Base-by-base conservation (phyloP, 2,797 vertebrate species). In the Lagodon rhomboides region DNA sequence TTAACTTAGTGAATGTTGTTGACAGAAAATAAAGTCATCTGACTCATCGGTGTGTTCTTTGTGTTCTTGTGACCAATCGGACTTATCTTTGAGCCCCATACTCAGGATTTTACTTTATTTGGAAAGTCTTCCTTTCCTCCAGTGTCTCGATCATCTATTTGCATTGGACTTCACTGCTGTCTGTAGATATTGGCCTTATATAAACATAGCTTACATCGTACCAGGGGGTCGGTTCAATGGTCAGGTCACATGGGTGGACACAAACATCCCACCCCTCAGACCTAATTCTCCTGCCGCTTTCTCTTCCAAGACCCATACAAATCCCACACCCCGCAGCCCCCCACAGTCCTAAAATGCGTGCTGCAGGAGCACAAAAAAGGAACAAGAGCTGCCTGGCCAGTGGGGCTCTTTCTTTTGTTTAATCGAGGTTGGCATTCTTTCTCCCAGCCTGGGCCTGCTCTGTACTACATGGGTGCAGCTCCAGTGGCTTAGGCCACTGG, bases 401-500 rank as follows among this genome's bases (percentile, higher is more conserved):
- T 80, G 60, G 76, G 75, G 79, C 71, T 87, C 38, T 87, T 87
- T 80, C 72, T 89, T 90, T 85, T 79, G 68, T 86, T 88, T 84
- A 78, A 87, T 86, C 51, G 20, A 90, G 55, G 64, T 80, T 87
- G 85, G 84, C 89, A 88, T 92, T 92, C 82, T 73, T 75, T 83
- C 85, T 87, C 81, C 68, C 79, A 85, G 84, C 75, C 78, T 74
- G 86, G 80, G 68, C 73, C 81, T 73, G 81, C 58, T 90, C 80
- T 82, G 85, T 88, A 68, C 88, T 83, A 76, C 73, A 75, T 80
- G 81, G 80, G 87, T 83, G 82, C 88, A 91, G 92, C 91, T 92
- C 89, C 90, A 60, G 66, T 80, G 87, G 93, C 90, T 94, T 90
- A 94, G 90, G 85, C 89, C 87, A 79, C 87, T 89, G 89, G 89